Evolutionary conservation across 1,140 invertebrate species (phyloP).

Genomic region (Odontomachus brunneus): DNA sequence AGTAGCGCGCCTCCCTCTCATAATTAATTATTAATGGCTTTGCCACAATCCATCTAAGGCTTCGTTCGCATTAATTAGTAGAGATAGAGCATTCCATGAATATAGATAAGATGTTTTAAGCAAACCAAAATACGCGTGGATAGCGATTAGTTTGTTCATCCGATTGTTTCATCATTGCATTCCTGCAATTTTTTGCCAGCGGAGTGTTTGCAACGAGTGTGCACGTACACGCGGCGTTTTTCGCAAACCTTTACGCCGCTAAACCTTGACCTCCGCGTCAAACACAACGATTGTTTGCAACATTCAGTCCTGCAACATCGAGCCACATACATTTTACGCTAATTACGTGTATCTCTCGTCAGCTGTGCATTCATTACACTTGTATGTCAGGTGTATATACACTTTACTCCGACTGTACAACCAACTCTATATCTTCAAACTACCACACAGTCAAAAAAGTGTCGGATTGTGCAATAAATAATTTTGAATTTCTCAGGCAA

Average conservation of each 20-base stretch:
- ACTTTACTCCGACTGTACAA: too few species aligned
- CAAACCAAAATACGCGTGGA: constrained; percentile 8
- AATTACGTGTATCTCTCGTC: not conserved
- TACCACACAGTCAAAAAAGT: too few species aligned
- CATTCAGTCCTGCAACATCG: not conserved
- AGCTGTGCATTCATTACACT: too few species aligned
- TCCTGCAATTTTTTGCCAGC: not conserved
- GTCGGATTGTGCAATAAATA: too few species aligned
- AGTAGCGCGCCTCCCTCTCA: constrained; percentile 14
- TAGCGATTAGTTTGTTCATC: not conserved
- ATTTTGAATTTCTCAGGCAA: too few species aligned
- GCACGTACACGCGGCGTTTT: not conserved
- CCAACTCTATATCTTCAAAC: too few species aligned
- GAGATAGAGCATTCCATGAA: constrained; percentile 29
- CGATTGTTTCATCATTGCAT: not conserved
- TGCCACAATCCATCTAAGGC: constrained; percentile 16
- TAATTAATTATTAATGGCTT: constrained; percentile 36
- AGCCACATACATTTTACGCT: not conserved
- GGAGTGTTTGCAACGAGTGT: not conserved
- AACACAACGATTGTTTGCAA: not conserved
- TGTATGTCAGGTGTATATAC: too few species aligned
- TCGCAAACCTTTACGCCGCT: not conserved
- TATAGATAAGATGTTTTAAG: constrained; percentile 25
- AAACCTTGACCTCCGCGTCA: not conserved
- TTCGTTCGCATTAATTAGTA: constrained; percentile 32